phyloP scores from a whole-genome alignment of 1,140 invertebrate genomes.

The honey bee (Apis mellifera) region DNA sequence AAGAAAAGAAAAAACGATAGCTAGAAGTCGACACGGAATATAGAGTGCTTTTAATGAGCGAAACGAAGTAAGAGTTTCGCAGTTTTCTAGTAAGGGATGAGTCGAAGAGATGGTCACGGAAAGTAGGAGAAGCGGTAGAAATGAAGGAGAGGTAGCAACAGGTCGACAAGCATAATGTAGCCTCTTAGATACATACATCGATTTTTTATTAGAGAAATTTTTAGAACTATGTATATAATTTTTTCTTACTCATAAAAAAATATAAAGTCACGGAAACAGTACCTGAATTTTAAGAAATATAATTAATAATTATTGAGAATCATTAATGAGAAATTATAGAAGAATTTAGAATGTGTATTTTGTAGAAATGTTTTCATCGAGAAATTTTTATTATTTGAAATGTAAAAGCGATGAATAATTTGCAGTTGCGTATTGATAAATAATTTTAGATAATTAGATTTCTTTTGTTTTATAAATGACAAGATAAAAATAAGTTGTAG shows the following conservation, averaged over 20 bases:
- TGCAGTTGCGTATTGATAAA: background rate
- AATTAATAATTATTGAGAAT: background rate
- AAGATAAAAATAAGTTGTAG: background rate
- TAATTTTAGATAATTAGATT: no score
- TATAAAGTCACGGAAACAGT: background rate
- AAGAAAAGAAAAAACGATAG: background rate
- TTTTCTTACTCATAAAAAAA: background rate
- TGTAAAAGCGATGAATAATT: conserved; percentile 3
- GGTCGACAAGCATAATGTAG: conserved; percentile 75
- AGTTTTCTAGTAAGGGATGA: conserved; percentile 48
- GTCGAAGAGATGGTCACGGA: conserved; percentile 50
- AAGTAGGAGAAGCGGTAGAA: conserved; percentile 55
- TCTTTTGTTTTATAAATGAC: background rate
- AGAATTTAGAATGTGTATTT: background rate
- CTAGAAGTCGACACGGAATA: conserved; percentile 16
- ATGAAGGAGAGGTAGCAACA: conserved; percentile 75
- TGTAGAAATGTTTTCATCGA: background rate
- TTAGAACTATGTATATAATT: background rate
- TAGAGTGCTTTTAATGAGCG: conserved; percentile 32
- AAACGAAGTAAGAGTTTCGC: conserved; percentile 27
- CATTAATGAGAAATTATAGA: background rate
- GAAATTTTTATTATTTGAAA: background rate
- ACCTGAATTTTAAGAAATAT: background rate
- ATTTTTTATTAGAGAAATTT: background rate
- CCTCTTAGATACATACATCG: conserved; percentile 67